These are phyloP conservation scores for Petrocephalus sullivani DNA, from an alignment of 2,797 vertebrate genomes.

Conservation along the genomic window DNA sequence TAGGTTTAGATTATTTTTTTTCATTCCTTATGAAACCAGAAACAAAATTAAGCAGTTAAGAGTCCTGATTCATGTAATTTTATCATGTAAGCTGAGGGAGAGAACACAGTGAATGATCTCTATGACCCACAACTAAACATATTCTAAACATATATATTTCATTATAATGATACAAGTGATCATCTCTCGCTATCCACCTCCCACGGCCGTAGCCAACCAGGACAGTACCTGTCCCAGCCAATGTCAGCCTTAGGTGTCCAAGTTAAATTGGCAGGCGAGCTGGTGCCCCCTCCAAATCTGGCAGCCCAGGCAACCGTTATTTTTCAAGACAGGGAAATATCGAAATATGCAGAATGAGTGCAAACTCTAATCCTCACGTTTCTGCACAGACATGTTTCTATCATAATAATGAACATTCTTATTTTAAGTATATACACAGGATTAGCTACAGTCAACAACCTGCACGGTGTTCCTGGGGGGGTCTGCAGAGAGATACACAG, in stretches of 20 bases:
- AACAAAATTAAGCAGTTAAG: not conserved
- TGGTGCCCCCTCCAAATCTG: not conserved
- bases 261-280: too few species aligned
- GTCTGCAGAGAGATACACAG: not conserved
- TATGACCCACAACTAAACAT: not conserved
- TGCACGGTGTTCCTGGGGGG: not conserved
- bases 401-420: not conserved
- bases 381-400: not conserved
- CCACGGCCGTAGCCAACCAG: not conserved
- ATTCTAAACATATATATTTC: not conserved
- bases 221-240: not conserved
- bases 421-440: not conserved
- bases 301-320: not conserved
- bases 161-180: not conserved
- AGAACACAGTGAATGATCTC: not conserved
- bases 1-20: not conserved
- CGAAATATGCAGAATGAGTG: not conserved
- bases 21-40: too few species aligned
- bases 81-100: not conserved
- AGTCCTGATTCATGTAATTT: not conserved
- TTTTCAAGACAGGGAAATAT: not conserved
- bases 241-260: not conserved
- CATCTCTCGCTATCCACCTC: not conserved
- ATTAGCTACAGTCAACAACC: not conserved
- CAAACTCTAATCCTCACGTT: not conserved